Evolutionary conservation across 1,140 invertebrate genomes (phyloP).

Genomic region (Pararge aegeria): DNA sequence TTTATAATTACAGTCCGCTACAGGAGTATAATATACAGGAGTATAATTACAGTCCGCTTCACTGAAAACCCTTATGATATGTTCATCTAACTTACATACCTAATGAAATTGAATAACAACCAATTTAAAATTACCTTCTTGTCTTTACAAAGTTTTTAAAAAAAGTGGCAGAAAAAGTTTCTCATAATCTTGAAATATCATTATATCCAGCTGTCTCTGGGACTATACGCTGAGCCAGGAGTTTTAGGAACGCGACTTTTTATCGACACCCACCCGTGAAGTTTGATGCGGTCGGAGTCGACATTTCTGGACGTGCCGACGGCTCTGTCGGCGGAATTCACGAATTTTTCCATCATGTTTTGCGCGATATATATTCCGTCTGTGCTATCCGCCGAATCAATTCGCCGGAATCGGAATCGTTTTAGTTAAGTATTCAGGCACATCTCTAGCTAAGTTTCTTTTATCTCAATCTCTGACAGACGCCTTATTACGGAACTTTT

Average conservation of each 20-base stretch:
- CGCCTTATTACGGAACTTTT: background rate
- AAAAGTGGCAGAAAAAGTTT: too few relatives aligned
- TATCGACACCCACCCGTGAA: slow-evolving; percentile 57
- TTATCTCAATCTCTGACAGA: slow-evolving; percentile 41
- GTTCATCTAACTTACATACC: too few relatives aligned
- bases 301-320: slow-evolving; percentile 41
- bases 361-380: slow-evolving; percentile 52
- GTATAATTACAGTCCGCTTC: too few relatives aligned
- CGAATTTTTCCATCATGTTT: slow-evolving; percentile 54
- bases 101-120: too few relatives aligned
- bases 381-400: slow-evolving; percentile 42
- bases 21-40: too few relatives aligned
- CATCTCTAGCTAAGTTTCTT: slow-evolving; percentile 44
- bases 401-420: slow-evolving; percentile 46
- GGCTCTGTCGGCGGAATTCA: slow-evolving; percentile 40
- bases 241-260: slow-evolving; percentile 43
- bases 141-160: too few relatives aligned
- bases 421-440: slow-evolving; percentile 31
- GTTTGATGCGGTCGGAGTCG: slow-evolving; percentile 39
- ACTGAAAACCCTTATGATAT: too few relatives aligned
- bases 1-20: too few relatives aligned
- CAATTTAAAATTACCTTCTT: too few relatives aligned
- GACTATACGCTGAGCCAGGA: slow-evolving; percentile 7
- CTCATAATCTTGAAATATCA: too few relatives aligned
- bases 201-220: slow-evolving; percentile 13